Evolutionary conservation across 1,140 invertebrate species (phyloP), one percentile per base, ranked within the genome.

Genomic region (Bombus pascuorum): DNA sequence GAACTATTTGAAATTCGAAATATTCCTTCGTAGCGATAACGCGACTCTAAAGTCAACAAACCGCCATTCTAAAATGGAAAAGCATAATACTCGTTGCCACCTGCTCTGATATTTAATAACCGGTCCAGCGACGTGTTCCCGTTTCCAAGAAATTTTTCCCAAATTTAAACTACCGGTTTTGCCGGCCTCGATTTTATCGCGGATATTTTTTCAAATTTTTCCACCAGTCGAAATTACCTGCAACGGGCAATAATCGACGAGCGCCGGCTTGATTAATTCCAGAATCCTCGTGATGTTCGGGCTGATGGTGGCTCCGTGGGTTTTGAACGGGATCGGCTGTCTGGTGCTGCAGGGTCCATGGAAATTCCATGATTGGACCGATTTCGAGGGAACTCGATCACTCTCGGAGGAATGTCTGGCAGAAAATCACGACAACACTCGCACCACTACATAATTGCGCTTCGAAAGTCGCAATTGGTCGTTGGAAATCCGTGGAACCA

Each of bases 301-400:
- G 89, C 70, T 83, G 84, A 87, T 85, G 85, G 82, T 87, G 77
- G 85, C 78, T 71, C 74, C 91, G 82, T 42, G 86, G 81, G 44
- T 68, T 81, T 44, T 92, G 92, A 3, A 91, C 85, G n/a, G 86
- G 32, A 74, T 93, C 93, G 12, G 81, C 44, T n/a, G 84, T 74
- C 53, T 93, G 93, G 75, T 94, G 93, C 66, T 93, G 93, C 53
- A 95, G 86, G 3, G 92, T 87, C 94, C 94, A 95, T 25, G 93
- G 87, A 81, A 95, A 94, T 87, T 95, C 94, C 94, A 95, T 95
- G 62, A 74, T 85, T 77, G 34, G 2, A 3, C 25, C 39, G 53
- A 47, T 79, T 34, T 59, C 9, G 22, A 37, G 62, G 18, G 47
- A 59, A 8, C 37, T 77, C 32, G 39, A 81, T 89, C 87, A 71